These are phyloP conservation scores for Phrynocephalus forsythii DNA, from an alignment of 2,797 vertebrate genomes.

Conservation along the genomic window DNA sequence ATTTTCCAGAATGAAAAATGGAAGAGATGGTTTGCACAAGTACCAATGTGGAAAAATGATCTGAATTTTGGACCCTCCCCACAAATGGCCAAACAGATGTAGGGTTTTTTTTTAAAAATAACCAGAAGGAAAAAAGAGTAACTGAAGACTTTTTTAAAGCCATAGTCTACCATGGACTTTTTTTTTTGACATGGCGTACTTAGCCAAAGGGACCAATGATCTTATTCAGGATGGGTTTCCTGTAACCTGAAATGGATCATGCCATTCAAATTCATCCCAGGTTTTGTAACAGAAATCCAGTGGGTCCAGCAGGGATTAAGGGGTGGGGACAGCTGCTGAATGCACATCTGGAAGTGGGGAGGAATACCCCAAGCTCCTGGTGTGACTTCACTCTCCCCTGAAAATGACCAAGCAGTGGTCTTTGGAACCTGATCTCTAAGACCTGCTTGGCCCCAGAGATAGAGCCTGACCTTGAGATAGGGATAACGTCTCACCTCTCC, in stretches of 20 bases:
- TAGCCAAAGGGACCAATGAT: neutral
- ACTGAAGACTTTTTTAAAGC: neutral
- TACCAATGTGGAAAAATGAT: too few species aligned
- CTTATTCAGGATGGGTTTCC: neutral
- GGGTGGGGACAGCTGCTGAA: conserved; percentile 32
- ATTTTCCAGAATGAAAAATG: too few species aligned
- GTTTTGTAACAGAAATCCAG: conserved; percentile 20
- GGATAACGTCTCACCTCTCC: conserved; percentile 68
- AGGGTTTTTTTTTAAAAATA: neutral
- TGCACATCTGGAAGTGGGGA: conserved; percentile 39
- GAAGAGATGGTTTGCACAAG: too few species aligned
- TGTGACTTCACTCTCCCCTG: conserved; percentile 55
- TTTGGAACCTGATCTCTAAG: conserved; percentile 68
- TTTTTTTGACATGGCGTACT: neutral
- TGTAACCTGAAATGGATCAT: neutral
- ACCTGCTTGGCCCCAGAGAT: conserved; percentile 49
- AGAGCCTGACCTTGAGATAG: conserved; percentile 72
- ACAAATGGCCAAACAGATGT: too few species aligned
- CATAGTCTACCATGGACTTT: neutral
- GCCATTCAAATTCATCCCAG: neutral
- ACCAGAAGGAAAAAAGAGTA: neutral
- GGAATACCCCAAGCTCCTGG: conserved; percentile 50
- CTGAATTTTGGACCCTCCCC: too few species aligned
- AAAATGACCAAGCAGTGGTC: conserved; percentile 66
- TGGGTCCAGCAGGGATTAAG: conserved; percentile 26